Evolutionary conservation across 2,113 vertebrate genomes (phyloP).

Genomic region (Ranitomeya imitator): DNA sequence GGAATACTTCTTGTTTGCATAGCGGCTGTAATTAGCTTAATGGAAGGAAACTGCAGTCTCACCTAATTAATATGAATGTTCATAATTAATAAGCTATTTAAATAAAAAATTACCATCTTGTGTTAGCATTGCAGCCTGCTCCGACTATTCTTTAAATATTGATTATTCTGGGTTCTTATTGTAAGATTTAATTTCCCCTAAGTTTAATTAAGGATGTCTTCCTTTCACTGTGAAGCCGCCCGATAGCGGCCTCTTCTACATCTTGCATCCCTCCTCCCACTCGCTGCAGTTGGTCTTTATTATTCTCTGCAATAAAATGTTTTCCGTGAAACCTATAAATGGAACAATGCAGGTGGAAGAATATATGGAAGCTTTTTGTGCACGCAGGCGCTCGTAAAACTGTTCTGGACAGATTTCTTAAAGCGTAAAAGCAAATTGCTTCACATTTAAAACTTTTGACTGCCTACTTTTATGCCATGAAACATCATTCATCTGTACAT

Average conservation of each 20-base stretch:
- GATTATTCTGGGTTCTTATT: constrained; percentile 9
- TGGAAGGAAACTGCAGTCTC: background rate
- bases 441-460: constrained; percentile 15
- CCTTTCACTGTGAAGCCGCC: background rate
- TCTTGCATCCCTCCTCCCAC: background rate
- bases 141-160: constrained; percentile 23
- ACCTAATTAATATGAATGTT: background rate
- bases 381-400: constrained; percentile 19
- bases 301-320: constrained; percentile 43
- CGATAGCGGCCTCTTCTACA: constrained; percentile 3
- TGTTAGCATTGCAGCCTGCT: background rate
- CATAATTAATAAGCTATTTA: constrained; percentile 11
- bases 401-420: constrained; percentile 24
- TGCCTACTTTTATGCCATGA: constrained; percentile 19
- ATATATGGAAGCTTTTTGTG: constrained; percentile 49
- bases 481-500: constrained; percentile 13
- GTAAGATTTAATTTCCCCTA: constrained; percentile 33
- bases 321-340: constrained; percentile 55
- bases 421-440: constrained; percentile 34
- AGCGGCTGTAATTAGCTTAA: background rate
- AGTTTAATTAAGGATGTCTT: constrained; percentile 45
- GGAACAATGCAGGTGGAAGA: constrained; percentile 42
- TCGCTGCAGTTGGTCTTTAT: constrained; percentile 46
- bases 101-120: background rate
- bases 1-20: background rate